Conservation (phyloP, 2,113 vertebrate genomes). For the Genyomyrus donnyi region DNA sequence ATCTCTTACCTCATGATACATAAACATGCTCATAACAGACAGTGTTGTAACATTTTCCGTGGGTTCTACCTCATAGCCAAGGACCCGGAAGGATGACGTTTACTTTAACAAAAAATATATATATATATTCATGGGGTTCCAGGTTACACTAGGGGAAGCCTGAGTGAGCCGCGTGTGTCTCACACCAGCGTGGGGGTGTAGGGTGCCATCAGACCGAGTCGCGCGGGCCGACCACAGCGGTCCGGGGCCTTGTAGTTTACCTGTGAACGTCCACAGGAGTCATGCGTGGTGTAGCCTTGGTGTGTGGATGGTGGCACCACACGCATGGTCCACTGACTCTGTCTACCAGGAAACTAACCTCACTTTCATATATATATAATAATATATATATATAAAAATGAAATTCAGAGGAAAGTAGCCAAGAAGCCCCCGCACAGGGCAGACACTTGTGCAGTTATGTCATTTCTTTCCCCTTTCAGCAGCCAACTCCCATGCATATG, state of each 20-base stretch:
- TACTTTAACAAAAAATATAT: slow-evolving; percentile 36
- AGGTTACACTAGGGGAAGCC: slow-evolving; percentile 47
- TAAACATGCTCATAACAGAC: slow-evolving; percentile 62
- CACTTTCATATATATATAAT: background rate
- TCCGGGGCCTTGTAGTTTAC: background rate
- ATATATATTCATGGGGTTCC: slow-evolving; percentile 30
- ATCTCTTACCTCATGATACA: slow-evolving; percentile 69
- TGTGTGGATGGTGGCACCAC: background rate
- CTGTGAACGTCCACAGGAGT: background rate
- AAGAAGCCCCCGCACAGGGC: background rate
- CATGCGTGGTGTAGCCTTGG: background rate
- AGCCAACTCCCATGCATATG: background rate
- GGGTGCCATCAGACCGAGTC: slow-evolving; percentile 53
- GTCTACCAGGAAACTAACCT: background rate
- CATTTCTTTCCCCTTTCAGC: background rate
- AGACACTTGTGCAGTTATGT: background rate
- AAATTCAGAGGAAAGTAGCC: background rate
- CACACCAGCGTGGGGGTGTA: slow-evolving; percentile 58
- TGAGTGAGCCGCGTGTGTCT: slow-evolving; percentile 46
- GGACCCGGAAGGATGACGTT: slow-evolving; percentile 59
- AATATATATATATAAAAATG: too few species aligned
- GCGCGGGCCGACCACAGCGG: slow-evolving; percentile 35
- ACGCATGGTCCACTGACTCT: background rate
- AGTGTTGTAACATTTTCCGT: slow-evolving; percentile 62
- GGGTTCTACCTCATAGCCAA: slow-evolving; percentile 73